Conservation (phyloP, 1,140 invertebrate species). For the Musca domestica region DNA sequence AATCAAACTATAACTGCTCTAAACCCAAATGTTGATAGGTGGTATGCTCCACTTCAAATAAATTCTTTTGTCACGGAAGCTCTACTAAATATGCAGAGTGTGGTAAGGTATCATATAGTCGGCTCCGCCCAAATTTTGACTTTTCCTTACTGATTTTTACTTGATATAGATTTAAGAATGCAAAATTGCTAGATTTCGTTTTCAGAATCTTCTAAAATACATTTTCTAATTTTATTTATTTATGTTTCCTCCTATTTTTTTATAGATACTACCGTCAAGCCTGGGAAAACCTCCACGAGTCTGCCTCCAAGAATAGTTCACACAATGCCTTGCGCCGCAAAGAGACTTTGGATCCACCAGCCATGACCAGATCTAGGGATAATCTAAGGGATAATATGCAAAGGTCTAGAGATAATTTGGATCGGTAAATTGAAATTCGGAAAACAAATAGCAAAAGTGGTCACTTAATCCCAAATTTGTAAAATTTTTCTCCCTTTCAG, state of each 20-base stretch:
- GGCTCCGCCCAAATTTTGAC: too few relatives aligned
- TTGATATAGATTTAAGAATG: too few relatives aligned
- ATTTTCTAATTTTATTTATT: background rate
- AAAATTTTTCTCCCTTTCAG: constrained; percentile 27
- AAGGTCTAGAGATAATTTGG: constrained; percentile 54
- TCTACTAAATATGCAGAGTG: too few relatives aligned
- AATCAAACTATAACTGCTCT: too few relatives aligned
- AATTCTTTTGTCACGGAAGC: too few relatives aligned
- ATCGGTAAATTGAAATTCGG: constrained; percentile 47
- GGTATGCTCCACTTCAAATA: too few relatives aligned
- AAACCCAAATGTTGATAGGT: too few relatives aligned
- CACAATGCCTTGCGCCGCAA: constrained; percentile 62
- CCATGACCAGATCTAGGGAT: constrained; percentile 51
- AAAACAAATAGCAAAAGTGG: background rate
- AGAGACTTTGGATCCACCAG: constrained; percentile 70
- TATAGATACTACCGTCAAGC: constrained; percentile 75
- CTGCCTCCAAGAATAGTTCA: constrained; percentile 58
- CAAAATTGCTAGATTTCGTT: too few relatives aligned
- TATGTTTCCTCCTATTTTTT: constrained; percentile 5
- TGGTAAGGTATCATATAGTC: too few relatives aligned
- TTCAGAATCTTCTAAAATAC: background rate
- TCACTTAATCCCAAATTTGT: background rate
- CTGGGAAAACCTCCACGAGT: constrained; percentile 88
- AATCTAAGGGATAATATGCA: constrained; percentile 53
- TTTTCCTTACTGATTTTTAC: too few relatives aligned